Percentiles rank a stretch among this genome's conserved stretches.
Conservation (phyloP, 2,888 invertebrate species). For the Chrysolina americana region DNA sequence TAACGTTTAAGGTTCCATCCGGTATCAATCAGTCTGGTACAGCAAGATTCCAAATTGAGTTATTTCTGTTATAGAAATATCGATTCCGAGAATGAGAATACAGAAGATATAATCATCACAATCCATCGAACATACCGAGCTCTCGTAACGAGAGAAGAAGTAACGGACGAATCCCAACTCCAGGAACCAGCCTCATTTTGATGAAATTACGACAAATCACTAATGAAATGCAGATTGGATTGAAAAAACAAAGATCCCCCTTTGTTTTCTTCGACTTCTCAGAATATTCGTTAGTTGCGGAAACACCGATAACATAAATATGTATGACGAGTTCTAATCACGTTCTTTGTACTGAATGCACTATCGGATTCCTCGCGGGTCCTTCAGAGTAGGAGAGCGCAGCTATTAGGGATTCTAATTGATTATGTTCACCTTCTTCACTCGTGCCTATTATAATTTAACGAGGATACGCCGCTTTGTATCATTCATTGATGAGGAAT, state of each 20-base stretch:
- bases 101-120: no score
- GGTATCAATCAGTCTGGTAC: no score
- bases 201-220: constrained; percentile 52
- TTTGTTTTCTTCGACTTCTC: constrained; percentile 50
- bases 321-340: constrained; percentile 56
- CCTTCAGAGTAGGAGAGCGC: constrained; percentile 43
- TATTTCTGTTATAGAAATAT: no score
- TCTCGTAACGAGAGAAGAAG: background rate
- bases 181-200: constrained; percentile 31
- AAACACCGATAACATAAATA: constrained; percentile 55
- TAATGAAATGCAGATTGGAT: constrained; percentile 54
- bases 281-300: constrained; percentile 53
- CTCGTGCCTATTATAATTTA: constrained; percentile 59
- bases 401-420: constrained; percentile 57
- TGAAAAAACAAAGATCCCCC: constrained; percentile 53
- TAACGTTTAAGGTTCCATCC: no score
- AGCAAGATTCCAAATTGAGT: no score
- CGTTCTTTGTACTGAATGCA: constrained; percentile 51
- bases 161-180: constrained; percentile 17
- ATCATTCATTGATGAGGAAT: constrained; percentile 57
- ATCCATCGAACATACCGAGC: background rate
- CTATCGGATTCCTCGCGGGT: constrained; percentile 52
- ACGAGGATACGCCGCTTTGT: constrained; percentile 55
- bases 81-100: no score
- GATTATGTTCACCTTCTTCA: constrained; percentile 57